Evolutionary conservation across 2,797 vertebrate genomes (phyloP), one percentile per base, ranked within the genome.

Genomic region (Crypturellus tataupa): DNA sequence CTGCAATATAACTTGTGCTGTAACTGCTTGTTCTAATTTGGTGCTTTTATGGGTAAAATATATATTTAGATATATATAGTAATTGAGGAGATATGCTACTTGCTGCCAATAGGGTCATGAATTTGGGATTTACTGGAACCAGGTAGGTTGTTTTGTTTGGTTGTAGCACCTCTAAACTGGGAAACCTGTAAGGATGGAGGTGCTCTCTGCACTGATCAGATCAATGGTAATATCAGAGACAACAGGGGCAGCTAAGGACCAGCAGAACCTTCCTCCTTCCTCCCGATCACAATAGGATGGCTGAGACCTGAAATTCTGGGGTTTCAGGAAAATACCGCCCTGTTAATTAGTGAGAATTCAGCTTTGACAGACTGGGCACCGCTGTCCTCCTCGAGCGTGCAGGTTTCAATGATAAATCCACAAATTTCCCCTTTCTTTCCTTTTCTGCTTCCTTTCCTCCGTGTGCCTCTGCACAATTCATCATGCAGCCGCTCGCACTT

Each of bases 171-270:
- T 51, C 49, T 39, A 20, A 8, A 42, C 35, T 59, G 15, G 39
- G 8, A 67, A 59, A 27, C 5, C 14, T 13, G 10, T 11, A 18
- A n/a, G 65, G 47, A n/a, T 9, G 24, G 29, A 55, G 46, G 21
- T n/a, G 18, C 16, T 29, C 7, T 19, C 46, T 29, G 53, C 40
- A 27, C 37, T 7, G 10, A 44, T 33, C 2, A 39, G 49, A 42
- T 23, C 37, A 39, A 39, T 39, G 37, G 11, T 39, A 39, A 39
- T 39, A 39, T 39, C 37, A 39, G 24, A 46, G 47, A 31, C 40
- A 51, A 27, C 2, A 3, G 1, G 0, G 27, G 21, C 14, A 14
- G 12, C 42, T 39, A 25, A 51, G 46, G 56, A 15, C 1, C 0
- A 9, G 8, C 7, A 3, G 19, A 1, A 14, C 7, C 51, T 53